phyloP scores from a whole-genome alignment of 2,888 invertebrate genomes.

The Leucophenga maculata region DNA sequence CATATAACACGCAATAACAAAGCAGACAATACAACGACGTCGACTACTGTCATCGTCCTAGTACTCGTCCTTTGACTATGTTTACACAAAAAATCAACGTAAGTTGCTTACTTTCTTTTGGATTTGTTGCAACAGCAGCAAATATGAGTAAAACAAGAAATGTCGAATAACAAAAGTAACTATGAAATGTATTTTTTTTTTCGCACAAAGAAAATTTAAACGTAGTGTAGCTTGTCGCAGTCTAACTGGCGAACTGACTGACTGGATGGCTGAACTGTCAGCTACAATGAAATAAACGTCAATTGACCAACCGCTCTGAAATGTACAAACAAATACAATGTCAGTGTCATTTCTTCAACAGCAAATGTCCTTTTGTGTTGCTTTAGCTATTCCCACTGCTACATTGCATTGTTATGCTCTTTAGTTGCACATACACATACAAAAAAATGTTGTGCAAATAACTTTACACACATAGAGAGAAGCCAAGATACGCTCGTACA shows the following conservation, averaged over 20 bases:
- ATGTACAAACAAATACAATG: constrained; percentile 41
- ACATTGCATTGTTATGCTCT: constrained; percentile 16
- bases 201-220: constrained; percentile 12
- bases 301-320: constrained; percentile 47
- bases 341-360: constrained; percentile 43
- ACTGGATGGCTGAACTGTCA: constrained; percentile 37
- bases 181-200: constrained; percentile 16
- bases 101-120: constrained; percentile 8
- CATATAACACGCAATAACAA: constrained; percentile 5
- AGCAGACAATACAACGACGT: constrained; percentile 5
- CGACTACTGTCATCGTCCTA: constrained; percentile 2
- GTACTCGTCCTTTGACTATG: constrained; percentile 2
- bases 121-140: too few species aligned
- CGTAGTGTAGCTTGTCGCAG: neutral
- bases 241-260: constrained; percentile 3
- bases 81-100: constrained; percentile 30
- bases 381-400: neutral
- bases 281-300: constrained; percentile 55
- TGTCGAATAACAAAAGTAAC: neutral
- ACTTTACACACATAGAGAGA: constrained; percentile 23
- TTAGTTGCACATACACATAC: neutral
- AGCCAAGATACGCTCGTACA: neutral
- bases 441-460: constrained; percentile 3
- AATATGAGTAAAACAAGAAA: neutral
- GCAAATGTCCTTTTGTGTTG: neutral